Percentiles rank a stretch among this genome's conserved stretches.
These are phyloP conservation scores for Diuraphis noxia DNA, from an alignment of 1,140 invertebrate species.

Conservation along the genomic window DNA sequence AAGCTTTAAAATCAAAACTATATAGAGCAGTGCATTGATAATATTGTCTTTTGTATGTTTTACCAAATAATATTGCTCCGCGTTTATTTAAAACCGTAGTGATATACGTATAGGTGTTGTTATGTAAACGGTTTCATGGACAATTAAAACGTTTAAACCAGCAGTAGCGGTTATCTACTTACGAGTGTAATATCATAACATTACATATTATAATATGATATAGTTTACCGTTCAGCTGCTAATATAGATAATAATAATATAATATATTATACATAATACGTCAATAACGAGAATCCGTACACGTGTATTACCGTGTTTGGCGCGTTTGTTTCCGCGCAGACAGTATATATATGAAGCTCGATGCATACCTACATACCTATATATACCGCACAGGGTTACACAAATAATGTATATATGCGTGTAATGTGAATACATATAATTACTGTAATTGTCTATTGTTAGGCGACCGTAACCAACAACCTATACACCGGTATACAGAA, in stretches of 20 bases:
- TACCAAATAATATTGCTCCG: neutral
- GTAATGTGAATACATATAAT: constrained; percentile 9
- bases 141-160: neutral
- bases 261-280: neutral
- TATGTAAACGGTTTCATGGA: neutral
- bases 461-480: neutral
- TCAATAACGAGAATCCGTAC: neutral
- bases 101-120: neutral
- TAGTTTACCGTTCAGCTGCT: neutral
- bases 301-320: neutral
- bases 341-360: neutral
- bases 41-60: neutral
- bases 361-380: neutral
- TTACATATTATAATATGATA: no score
- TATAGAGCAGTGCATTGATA: neutral
- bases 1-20: neutral
- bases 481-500: neutral
- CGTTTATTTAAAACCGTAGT: neutral
- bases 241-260: neutral
- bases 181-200: neutral
- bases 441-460: constrained; percentile 27
- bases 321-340: neutral
- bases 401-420: neutral
- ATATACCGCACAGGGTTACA: neutral
- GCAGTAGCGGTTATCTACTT: neutral